Base-by-base conservation (phyloP, 2,797 vertebrate genomes). In the Thalassophryne amazonica region DNA sequence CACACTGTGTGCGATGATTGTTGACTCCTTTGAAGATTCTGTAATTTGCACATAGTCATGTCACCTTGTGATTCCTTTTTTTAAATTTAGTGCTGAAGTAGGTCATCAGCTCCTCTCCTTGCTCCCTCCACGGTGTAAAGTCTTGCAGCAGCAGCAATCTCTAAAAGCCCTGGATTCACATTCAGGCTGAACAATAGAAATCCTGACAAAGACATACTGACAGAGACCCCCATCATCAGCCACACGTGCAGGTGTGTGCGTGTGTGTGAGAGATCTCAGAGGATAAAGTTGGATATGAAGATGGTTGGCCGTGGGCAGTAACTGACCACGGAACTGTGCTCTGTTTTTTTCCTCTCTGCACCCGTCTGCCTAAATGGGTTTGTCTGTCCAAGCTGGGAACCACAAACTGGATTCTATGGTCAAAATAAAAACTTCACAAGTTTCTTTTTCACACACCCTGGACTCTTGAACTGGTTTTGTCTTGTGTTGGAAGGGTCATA, bases 131-230 rank as follows among this genome's bases (percentile, higher is more conserved):
- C 54, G 39, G 32, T 61, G 32, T 9, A 4, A 34, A 30, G 35
- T 16, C 46, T 34, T 56, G 42, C 28, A 41, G 52, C 38, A 45
- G 24, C 40, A n/a, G 45, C 46, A 7, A 30, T 38, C 29, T 41
- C 42, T 23, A 57, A 60, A 80, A 64, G 33, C 59, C 60, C 58
- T 12, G 24, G 77, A 81, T 79, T 79, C 71, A 73, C 52, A 76
- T 73, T 80, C 75, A 78, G 42, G 42, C 12, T 8, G 55, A 77
- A 79, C 69, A 65, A 76, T 65, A 43, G 48, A 81, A 73, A 86
- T 84, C 80, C 71, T 65, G 56, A 53, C 69, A 62, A 63, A 57
- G 48, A 67, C 69, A 78, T 68, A 69, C 59, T 24, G n/a, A 15
- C 50, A 55, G 13, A 52, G 41, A 52, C 46, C 41, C 54, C 63